Conservation (phyloP, 1,140 invertebrate species). For the Mizuhopecten yessoensis region DNA sequence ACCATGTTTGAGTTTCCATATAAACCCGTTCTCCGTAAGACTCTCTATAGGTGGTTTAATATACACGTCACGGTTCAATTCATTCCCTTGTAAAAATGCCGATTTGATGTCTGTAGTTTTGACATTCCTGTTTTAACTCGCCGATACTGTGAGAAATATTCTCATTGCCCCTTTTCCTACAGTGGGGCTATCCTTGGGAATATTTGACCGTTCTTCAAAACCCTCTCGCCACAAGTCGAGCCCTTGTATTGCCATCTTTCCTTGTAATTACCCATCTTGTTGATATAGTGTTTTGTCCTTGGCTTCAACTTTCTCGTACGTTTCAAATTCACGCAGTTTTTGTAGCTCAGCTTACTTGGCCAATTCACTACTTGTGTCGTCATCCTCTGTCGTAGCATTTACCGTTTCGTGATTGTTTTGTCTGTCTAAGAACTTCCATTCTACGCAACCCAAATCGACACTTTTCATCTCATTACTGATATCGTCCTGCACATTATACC, state of each 20-base stretch:
- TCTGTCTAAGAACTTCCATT: no score
- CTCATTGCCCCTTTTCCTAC: slow-evolving; percentile 57
- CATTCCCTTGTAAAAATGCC: no score
- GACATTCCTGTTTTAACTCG: slow-evolving; percentile 53
- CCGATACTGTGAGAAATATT: slow-evolving; percentile 51
- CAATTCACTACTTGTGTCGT: background rate
- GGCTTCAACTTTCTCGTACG: slow-evolving; percentile 37
- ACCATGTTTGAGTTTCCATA: slow-evolving; percentile 66
- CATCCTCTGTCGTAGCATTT: background rate
- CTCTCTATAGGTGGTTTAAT: slow-evolving; percentile 57
- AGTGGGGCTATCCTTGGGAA: no score
- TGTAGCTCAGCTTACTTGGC: slow-evolving; percentile 40
- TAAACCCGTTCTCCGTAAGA: slow-evolving; percentile 41
- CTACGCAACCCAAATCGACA: background rate
- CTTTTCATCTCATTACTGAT: no score
- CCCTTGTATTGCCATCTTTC: slow-evolving; percentile 20
- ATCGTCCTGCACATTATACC: slow-evolving; percentile 60
- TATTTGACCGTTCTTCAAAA: slow-evolving; percentile 58
- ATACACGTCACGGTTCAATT: slow-evolving; percentile 57
- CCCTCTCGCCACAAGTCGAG: slow-evolving; percentile 51
- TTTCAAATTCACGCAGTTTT: slow-evolving; percentile 43
- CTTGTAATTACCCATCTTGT: slow-evolving; percentile 31
- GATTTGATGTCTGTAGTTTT: slow-evolving; percentile 65
- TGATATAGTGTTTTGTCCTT: slow-evolving; percentile 38
- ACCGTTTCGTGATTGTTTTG: no score